Base-by-base conservation (phyloP, 2,113 vertebrate genomes). In the Lepisosteus oculatus region DNA sequence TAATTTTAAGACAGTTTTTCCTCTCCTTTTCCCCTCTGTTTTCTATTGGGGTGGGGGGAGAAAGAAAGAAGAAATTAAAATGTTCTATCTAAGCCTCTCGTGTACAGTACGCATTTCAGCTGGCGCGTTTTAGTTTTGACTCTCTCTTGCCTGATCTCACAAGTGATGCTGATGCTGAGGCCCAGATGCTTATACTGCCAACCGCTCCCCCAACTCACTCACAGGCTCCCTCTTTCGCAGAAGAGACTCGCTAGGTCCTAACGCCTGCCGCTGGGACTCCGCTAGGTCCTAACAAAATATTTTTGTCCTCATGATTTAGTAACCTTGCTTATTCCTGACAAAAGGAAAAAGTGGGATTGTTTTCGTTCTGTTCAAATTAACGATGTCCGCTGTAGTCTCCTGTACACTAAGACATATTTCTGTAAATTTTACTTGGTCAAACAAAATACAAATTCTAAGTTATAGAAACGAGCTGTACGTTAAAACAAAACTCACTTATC, bases 131-230 rank as follows among this genome's bases (percentile, higher is more conserved):
- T 77, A 43, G 15, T 11, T 69, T 77, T 71, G 76, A 72, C 79
- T 76, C 65, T 43, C 73, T 81, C 77, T 81, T 85, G 80, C 75
- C 75, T 45, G 74, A 77, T 78, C 77, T 88, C 81, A 82, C 75
- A 73, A 67, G 70, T 84, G 86, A 83, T 89, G 88, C 87, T 90
- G 84, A 81, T 83, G 87, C 81, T 89, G 89, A 84, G 81, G 83
- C 80, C 75, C 65, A 76, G 72, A 80, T 77, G 75, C 15, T 66
- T 56, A 56, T 47, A 67, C 55, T 61, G 64, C 15, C 71, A 15
- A n/a, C n/a, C 71, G 55, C 71, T 72, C 72, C 65, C 56, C 44
- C 72, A 76, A 51, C 71, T 87, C 81, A 72, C 71, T 67, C 29
- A 44, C 6, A 72, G 45, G 14, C 62, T 61, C 68, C 15, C 61